Evolutionary conservation across 1,140 invertebrate species (phyloP).

Genomic region (Holotrichia oblita): DNA sequence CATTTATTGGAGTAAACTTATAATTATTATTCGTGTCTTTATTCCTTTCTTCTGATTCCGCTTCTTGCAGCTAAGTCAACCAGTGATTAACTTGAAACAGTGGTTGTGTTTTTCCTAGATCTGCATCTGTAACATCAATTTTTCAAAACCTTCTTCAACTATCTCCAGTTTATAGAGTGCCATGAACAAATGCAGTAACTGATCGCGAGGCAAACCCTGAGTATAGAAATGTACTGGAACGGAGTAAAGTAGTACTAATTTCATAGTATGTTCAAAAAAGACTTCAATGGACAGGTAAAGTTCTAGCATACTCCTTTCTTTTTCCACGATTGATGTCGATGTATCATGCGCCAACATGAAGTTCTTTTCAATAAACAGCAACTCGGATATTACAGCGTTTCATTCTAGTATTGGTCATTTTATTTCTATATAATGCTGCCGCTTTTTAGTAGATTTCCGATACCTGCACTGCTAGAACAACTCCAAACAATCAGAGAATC

Average conservation of each 20-base stretch:
- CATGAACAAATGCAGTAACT: constrained; percentile 95
- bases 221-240: constrained; percentile 91
- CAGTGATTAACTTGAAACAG: constrained; percentile 95
- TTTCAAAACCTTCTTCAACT: constrained; percentile 94
- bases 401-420: too few species aligned
- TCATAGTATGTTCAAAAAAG: constrained; percentile 84
- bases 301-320: constrained; percentile 83
- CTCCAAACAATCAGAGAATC: too few species aligned
- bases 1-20: constrained; percentile 41
- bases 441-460: too few species aligned
- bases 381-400: too few species aligned
- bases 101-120: constrained; percentile 95
- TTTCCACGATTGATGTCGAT: constrained; percentile 82
- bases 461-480: too few species aligned
- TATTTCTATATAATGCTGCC: too few species aligned
- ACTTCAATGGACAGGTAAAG: constrained; percentile 85
- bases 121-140: constrained; percentile 96
- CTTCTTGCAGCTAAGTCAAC: constrained; percentile 95
- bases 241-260: constrained; percentile 92
- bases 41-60: constrained; percentile 86
- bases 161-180: constrained; percentile 94
- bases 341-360: too few species aligned
- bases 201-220: constrained; percentile 92
- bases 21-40: constrained; percentile 68
- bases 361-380: too few species aligned